Conservation (phyloP, 2,888 invertebrate genomes). For the Synergus itoensis region DNA sequence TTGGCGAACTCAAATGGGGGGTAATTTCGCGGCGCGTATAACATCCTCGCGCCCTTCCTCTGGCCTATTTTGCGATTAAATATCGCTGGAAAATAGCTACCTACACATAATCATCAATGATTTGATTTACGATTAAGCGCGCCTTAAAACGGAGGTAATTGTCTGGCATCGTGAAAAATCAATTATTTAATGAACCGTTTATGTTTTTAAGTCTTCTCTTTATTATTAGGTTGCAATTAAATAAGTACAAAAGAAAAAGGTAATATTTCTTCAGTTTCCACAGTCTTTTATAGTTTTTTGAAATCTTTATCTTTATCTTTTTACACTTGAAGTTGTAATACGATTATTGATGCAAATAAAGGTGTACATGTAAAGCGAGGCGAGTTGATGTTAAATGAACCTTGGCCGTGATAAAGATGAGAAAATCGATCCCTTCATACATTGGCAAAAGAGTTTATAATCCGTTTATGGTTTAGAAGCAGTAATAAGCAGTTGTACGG, state of each 20-base stretch:
- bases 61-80: conserved; percentile 24
- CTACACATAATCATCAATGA: conserved; percentile 19
- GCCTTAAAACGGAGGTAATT: not conserved
- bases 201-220: not conserved
- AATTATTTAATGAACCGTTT: not conserved
- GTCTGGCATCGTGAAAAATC: not conserved
- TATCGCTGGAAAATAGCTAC: conserved; percentile 33
- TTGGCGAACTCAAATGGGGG: conserved; percentile 34
- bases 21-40: conserved; percentile 29
- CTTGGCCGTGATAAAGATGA: conserved; percentile 17
- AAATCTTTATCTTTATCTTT: too few species aligned
- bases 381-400: not conserved
- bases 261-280: too few species aligned
- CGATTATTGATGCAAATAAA: too few species aligned
- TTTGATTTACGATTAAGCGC: conserved; percentile 8
- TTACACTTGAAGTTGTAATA: too few species aligned
- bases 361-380: too few species aligned
- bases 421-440: conserved; percentile 25
- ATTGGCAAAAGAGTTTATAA: conserved; percentile 14
- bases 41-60: not conserved
- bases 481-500: not conserved
- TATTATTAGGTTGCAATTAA: not conserved
- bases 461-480: conserved; percentile 11
- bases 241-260: too few species aligned
- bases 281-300: too few species aligned